Conservation (phyloP, 2,797 vertebrate genomes). For the Ctenopoma multispine region DNA sequence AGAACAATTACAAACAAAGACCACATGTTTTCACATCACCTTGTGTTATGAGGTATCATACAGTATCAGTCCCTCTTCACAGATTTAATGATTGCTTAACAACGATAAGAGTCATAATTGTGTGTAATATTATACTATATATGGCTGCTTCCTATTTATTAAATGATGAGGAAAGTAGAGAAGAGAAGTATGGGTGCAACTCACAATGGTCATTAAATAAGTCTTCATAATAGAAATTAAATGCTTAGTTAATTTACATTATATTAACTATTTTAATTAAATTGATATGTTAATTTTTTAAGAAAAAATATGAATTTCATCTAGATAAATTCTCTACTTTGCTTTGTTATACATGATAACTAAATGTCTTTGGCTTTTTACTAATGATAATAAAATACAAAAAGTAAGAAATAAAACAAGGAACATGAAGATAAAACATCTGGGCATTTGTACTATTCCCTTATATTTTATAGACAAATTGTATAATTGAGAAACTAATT, state of each 20-base stretch:
- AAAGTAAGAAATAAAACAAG: not conserved
- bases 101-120: not conserved
- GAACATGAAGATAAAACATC: not conserved
- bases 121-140: not conserved
- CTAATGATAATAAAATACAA: not conserved
- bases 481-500: not conserved
- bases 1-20: too few species aligned
- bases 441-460: not conserved
- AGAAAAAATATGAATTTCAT: not conserved
- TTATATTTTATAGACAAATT: not conserved
- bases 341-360: not conserved
- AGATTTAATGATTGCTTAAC: too few species aligned
- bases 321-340: not conserved
- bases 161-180: not conserved
- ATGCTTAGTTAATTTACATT: not conserved
- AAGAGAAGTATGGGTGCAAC: not conserved
- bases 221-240: not conserved
- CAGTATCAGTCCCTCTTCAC: not conserved
- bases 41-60: not conserved
- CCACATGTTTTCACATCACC: too few species aligned
- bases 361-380: not conserved
- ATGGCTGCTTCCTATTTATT: slow-evolving; percentile 1
- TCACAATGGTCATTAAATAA: not conserved
- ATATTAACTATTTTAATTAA: not conserved
- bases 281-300: not conserved